A percentile compares a stretch with the other conserved stretches of the same genome.
These are phyloP conservation scores for Cryptus viduatorius DNA, from an alignment of 2,888 invertebrate genomes.

Conservation along the genomic window DNA sequence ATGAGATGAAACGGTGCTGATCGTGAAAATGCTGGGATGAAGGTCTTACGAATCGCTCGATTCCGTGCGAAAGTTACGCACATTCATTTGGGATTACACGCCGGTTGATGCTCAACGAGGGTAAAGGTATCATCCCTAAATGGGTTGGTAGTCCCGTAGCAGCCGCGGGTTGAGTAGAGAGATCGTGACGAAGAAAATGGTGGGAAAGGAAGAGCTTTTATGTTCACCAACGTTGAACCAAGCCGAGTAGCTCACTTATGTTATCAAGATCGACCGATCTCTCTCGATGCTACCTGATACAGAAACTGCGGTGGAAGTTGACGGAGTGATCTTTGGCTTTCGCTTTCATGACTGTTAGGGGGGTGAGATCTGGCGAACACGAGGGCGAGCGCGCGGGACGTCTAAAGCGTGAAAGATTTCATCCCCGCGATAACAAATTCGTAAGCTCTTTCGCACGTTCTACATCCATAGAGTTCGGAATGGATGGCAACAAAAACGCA, in stretches of 20 bases:
- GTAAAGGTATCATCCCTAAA: conserved; percentile 29
- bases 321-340: conserved; percentile 62
- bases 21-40: conserved; percentile 9
- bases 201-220: conserved; percentile 64
- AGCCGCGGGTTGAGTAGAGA: conserved; percentile 14
- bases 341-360: conserved; percentile 48
- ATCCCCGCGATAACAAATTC: conserved; percentile 54
- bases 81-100: conserved; percentile 66
- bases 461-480: neutral
- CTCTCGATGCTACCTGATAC: conserved; percentile 42
- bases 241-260: conserved; percentile 41
- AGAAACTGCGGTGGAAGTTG: conserved; percentile 49
- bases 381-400: neutral
- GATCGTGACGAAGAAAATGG: conserved; percentile 24
- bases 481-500: conserved; percentile 30
- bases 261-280: conserved; percentile 64
- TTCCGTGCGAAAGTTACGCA: conserved; percentile 61
- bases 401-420: conserved; percentile 48
- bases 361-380: neutral
- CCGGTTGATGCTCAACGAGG: conserved; percentile 36
- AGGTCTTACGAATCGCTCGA: conserved; percentile 63
- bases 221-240: conserved; percentile 47
- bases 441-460: conserved; percentile 54
- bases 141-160: conserved; percentile 11
- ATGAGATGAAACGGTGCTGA: conserved; percentile 4